Percentiles rank a stretch among this genome's conserved stretches.
Conservation (phyloP, 1,140 invertebrate genomes). For the Drosophila sturtevanti region DNA sequence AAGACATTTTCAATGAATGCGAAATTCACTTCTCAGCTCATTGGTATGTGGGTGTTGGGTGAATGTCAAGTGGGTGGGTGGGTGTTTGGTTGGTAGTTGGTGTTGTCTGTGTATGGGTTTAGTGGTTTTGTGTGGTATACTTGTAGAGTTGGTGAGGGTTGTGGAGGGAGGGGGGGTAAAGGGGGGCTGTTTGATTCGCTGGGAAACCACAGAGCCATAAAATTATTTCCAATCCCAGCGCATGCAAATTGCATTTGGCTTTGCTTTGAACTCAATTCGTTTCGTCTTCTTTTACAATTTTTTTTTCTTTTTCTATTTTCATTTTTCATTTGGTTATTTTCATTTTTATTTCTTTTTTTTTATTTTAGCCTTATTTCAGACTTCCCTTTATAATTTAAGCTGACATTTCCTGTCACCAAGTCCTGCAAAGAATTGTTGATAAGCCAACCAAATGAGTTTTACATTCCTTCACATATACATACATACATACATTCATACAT, state of each 20-base stretch:
- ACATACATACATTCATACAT: neutral
- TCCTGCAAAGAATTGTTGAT: slow-evolving; percentile 35
- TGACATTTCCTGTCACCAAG: slow-evolving; percentile 31
- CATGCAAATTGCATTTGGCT: slow-evolving; percentile 52
- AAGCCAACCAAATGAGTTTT: slow-evolving; percentile 53
- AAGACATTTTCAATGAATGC: slow-evolving; percentile 65
- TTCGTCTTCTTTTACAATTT: neutral
- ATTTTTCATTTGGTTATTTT: slow-evolving; percentile 11
- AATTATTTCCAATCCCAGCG: slow-evolving; percentile 49
- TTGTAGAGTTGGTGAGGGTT: neutral
- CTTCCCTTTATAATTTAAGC: slow-evolving; percentile 11
- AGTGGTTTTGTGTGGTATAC: too few relatives aligned
- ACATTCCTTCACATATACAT: slow-evolving; percentile 14
- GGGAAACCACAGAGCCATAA: slow-evolving; percentile 24
- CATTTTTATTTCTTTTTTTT: neutral
- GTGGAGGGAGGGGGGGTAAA: neutral
- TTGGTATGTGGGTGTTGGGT: neutral
- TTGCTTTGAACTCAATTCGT: slow-evolving; percentile 10
- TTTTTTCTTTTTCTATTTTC: neutral
- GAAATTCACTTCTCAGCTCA: slow-evolving; percentile 33
- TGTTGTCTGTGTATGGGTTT: too few relatives aligned
- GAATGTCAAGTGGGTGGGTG: neutral
- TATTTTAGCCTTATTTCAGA: neutral
- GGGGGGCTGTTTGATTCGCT: neutral
- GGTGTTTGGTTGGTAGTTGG: too few relatives aligned